These are phyloP conservation scores for Rhyacophila brunnea DNA, from an alignment of 1,140 invertebrate genomes.

Conservation along the genomic window DNA sequence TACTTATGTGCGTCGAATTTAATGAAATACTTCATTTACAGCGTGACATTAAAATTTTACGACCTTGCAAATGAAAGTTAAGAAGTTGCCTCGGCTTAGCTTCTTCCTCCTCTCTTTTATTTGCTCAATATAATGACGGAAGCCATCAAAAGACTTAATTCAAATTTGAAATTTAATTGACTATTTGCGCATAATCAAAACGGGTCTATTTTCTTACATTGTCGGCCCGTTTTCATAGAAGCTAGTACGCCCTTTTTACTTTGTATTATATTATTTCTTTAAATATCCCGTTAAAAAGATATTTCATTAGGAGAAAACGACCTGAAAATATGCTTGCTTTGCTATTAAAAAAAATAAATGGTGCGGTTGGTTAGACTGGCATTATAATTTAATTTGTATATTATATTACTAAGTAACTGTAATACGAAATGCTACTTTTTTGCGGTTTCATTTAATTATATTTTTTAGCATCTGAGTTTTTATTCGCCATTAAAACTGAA, in stretches of 20 bases:
- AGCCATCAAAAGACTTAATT: slow-evolving; percentile 16
- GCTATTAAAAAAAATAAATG: too few species aligned
- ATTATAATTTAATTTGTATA: too few species aligned
- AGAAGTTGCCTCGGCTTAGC: slow-evolving; percentile 1
- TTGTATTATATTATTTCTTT: not conserved
- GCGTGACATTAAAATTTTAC: slow-evolving; percentile 33
- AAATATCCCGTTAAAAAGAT: not conserved
- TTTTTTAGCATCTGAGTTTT: too few species aligned
- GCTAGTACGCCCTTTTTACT: not conserved
- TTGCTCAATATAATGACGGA: slow-evolving; percentile 15
- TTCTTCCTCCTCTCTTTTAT: slow-evolving; percentile 9
- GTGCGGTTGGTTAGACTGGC: too few species aligned
- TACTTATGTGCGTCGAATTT: slow-evolving; percentile 7
- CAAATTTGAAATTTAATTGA: slow-evolving; percentile 20
- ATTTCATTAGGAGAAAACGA: not conserved
- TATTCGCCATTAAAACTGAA: too few species aligned
- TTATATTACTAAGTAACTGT: too few species aligned
- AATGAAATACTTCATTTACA: slow-evolving; percentile 34
- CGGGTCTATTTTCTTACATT: slow-evolving; percentile 2
- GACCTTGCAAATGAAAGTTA: slow-evolving; percentile 24
- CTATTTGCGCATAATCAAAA: slow-evolving; percentile 23
- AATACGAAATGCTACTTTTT: too few species aligned
- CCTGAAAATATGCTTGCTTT: not conserved
- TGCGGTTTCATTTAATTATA: too few species aligned
- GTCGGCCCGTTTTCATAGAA: not conserved